Evolutionary conservation across 2,888 invertebrate species (phyloP), one percentile per base, ranked within the genome.

Genomic region (Caenorhabditis sp.): DNA sequence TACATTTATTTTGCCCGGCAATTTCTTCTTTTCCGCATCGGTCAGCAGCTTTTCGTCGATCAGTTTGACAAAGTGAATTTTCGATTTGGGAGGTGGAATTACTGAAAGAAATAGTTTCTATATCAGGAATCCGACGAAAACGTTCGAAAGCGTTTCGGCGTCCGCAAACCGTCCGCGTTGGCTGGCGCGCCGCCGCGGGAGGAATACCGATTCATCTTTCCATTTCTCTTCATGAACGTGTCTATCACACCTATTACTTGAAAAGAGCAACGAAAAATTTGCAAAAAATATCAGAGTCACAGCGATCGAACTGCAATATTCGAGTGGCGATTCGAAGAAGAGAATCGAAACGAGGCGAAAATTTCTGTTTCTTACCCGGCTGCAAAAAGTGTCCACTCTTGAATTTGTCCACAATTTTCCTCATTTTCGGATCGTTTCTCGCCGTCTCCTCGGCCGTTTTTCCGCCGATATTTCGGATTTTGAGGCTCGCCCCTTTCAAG

Each of bases 401-500:
- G 20, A 30, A 65, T 9, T 46, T 62, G 2, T 71, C 59, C 9
- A 76, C 26, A n/a, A 71, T 22, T 39, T 65, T 65, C n/a, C 26
- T 45, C 9, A 65, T 55, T 37, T 63, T 65, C 22, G 32, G 1
- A 30, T 76, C 59, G 2, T 27, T 30, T 27, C 48, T 50, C 0
- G 46, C 39, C 24, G 70, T 17, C 2, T 76, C 65, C 55, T 71
- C 76, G 0, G 63, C 46, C 3, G 76, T 70, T 35, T 65, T 65
- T 22, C 61, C 56, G 37, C 22, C 32, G 45, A 32, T 59, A 17
- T 76, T 75, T n/a, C 50, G 32, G 7, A 58, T 45, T 46, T 55
- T 66, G 26, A 72, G 37, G 45, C 79, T 81, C 6, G 81, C 81
- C 24, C 81, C 81, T 62, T 78, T 79, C n/a, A 63, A 71, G 7